Base-by-base conservation (phyloP, 2,888 invertebrate genomes). In the Silvanus unidentatus region DNA sequence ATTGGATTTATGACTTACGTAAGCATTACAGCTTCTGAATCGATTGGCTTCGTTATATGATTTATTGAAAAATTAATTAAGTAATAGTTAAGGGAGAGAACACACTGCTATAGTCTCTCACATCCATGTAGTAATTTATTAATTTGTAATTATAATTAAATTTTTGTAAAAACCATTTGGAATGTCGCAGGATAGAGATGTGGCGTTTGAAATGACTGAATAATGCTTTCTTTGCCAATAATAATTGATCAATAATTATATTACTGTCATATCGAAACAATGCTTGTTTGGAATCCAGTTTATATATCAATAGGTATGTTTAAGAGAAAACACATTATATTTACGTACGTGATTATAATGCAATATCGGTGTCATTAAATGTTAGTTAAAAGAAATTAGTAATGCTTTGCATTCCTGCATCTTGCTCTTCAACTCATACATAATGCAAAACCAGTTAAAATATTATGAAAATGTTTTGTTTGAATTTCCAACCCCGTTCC, bases 181-280 rank as follows among this genome's bases (percentile, higher is more conserved):
- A 58, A 60, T 62, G 55, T 50, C 45, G 43, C 44, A 39, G 37
- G 50, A 58, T 57, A 57, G 53, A 59, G 60, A 53, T 51, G 56
- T 59, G 53, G 57, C 57, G 59, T 58, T 58, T 54, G 51, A 53
- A 60, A 57, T 56, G 55, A 56, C 54, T 60, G 58, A 54, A 62
- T 64, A 55, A 49, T 52, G 62, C 62, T 59, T 60, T 61, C 52
- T 53, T 53, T 53, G 46, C 52, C 55, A 49, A 58, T 63, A 49
- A 58, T 63, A 63, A 63, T 64, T 64, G 63, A 63, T 63, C 63
- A 56, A 58, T 65, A 64, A 65, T 65, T 64, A 62, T n/a, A n/a
- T 64, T 58, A 62, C 58, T 58, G 62, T 60, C 62, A 58, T 56
- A 54, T 58, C 52, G 57, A 55, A n/a, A 62, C 62, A 62, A 62